These are phyloP conservation scores for Sialia sialis DNA, from an alignment of 2,113 vertebrate genomes.

Conservation along the genomic window DNA sequence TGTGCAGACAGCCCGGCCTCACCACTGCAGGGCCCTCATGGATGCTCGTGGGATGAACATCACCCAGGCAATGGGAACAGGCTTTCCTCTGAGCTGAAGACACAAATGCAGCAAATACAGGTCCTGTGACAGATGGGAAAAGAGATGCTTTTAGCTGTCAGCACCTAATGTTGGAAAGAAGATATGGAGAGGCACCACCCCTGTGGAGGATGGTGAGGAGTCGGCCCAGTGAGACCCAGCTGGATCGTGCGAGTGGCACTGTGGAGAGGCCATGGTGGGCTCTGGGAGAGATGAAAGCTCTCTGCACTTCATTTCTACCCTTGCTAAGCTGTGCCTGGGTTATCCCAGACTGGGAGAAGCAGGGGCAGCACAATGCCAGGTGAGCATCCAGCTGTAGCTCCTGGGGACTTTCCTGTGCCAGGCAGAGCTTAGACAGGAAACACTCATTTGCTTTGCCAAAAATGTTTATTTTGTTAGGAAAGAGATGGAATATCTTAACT, in stretches of 20 bases:
- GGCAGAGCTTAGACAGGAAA: neutral
- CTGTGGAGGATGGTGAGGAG: neutral
- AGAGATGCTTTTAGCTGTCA: neutral
- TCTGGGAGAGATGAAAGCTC: neutral
- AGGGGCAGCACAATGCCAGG: neutral
- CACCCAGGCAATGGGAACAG: rapidly evolving
- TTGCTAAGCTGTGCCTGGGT: neutral
- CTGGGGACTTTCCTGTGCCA: neutral
- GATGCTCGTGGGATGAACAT: rapidly evolving
- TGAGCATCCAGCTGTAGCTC: neutral
- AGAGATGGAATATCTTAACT: neutral
- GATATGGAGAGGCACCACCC: neutral
- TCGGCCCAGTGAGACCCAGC: neutral
- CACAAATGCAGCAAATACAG: neutral
- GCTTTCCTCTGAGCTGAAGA: neutral
- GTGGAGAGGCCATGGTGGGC: rapidly evolving
- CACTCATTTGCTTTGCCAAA: neutral
- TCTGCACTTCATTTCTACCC: neutral
- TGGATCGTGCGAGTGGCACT: neutral
- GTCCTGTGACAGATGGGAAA: neutral
- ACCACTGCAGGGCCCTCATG: rapidly evolving
- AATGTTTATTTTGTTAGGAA: neutral
- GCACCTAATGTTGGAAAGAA: neutral
- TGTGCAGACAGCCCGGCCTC: rapidly evolving
- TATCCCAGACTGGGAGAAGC: neutral